Conservation (phyloP, 2,113 vertebrate species). For the Hypocryptadius cinnamomeus region DNA sequence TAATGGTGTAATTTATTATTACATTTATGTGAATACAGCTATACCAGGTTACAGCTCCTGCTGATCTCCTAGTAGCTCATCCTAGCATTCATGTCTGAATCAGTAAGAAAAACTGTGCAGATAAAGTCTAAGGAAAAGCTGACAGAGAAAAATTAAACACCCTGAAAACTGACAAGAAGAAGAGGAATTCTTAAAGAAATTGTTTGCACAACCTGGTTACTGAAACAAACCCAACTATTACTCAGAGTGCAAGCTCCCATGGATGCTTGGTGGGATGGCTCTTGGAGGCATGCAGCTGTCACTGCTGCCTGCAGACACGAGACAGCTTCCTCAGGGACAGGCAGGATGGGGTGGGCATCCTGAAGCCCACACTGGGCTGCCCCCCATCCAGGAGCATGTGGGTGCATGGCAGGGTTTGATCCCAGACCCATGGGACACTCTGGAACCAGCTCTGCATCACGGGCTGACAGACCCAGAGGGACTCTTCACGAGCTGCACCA, state of each 20-base stretch:
- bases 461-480: not conserved
- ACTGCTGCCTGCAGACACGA: not conserved
- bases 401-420: not conserved
- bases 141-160: not conserved
- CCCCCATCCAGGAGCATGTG: accelerated
- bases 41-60: not conserved
- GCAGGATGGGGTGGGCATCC: not conserved
- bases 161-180: not conserved
- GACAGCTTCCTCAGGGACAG: not conserved
- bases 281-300: not conserved
- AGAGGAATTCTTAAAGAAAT: not conserved
- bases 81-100: not conserved
- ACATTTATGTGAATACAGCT: not conserved
- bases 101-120: not conserved
- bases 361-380: accelerated
- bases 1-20: not conserved
- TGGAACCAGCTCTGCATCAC: not conserved
- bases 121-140: not conserved
- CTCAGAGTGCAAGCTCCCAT: not conserved
- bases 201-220: not conserved
- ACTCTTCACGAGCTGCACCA: not conserved
- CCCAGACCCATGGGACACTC: not conserved
- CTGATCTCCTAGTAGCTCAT: not conserved
- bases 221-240: not conserved
- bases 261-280: not conserved